A percentile compares a stretch with the other conserved stretches of the same genome.
Evolutionary conservation across 2,888 invertebrate species (phyloP).

Genomic region (Bellardia pandia): DNA sequence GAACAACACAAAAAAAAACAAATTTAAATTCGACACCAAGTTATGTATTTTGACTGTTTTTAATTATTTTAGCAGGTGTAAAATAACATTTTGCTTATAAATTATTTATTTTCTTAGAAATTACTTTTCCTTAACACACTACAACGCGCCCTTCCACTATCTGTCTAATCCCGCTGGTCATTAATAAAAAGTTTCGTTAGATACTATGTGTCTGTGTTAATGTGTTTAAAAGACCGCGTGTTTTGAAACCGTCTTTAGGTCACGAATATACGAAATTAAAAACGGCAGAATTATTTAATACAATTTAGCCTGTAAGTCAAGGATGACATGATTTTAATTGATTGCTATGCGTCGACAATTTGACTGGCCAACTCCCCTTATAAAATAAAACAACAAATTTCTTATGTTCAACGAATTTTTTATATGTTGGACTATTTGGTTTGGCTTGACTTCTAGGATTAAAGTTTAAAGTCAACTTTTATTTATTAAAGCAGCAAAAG

Average conservation of each 20-base stretch:
- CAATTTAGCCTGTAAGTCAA: neutral
- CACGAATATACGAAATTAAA: neutral
- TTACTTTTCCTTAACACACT: neutral
- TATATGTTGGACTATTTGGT: neutral
- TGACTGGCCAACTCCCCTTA: neutral
- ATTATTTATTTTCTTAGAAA: neutral
- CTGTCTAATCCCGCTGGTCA: neutral
- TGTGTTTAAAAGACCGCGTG: neutral
- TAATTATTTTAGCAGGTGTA: slow-evolving; percentile 13
- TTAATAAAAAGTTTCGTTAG: neutral
- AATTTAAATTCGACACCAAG: neutral
- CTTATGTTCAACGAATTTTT: neutral
- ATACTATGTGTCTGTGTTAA: neutral
- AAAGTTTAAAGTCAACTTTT: too few relatives aligned
- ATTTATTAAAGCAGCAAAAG: too few relatives aligned
- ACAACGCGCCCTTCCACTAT: neutral
- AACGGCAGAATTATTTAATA: neutral
- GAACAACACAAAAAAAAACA: neutral
- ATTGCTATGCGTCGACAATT: neutral
- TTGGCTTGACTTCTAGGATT: neutral
- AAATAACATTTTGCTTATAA: neutral
- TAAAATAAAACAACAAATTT: neutral
- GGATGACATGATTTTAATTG: neutral
- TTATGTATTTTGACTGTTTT: neutral
- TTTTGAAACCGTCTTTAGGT: neutral